Base-by-base conservation (phyloP, 1,140 invertebrate species). In the Tetramorium alpestre region DNA sequence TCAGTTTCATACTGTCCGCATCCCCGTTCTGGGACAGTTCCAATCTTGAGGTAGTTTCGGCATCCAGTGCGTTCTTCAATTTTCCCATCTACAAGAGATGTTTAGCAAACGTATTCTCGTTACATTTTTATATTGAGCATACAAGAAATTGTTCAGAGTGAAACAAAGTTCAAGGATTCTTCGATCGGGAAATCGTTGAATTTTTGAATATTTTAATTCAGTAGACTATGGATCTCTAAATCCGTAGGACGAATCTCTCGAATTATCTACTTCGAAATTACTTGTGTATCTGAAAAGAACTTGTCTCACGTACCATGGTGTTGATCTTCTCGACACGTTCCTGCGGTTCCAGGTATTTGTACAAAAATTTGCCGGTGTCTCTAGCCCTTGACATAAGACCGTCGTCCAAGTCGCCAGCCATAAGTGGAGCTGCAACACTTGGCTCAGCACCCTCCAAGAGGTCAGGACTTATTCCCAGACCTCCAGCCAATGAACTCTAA, bases 331-430 rank as follows among this genome's bases (percentile, higher is more conserved):
- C 95, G 60, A 97, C 96, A 72, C 97, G 95, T 78, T 97, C 96
- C 18, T 96, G 92, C 1, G 96, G 95, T 11, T 96, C 94, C 89
- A 97, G 94, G 87, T 96, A 95, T 44, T 96, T 95, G 92, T 97
- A 98, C 18, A 98, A 96, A 91, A 97, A 96, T 89, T 97, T 97
- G 18, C 98, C 98, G 58, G 96, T 97, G 90, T 98, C 97, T 94
- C 98, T 97, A 1, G 98, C 98, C 80, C 97, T 96, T 41, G 97
- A 97, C 94, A 98, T 97, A 87, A 98, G 96, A 87, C 96, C 96
- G 90, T 98, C 98, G 92, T 98, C 97, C 38, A 96, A 87, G 95
- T 95, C 91, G 81, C 96, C 94, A 91, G 96, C 94, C 92, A 96
- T 73, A 94, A 96, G 92, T 95, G 96, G 85, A 95, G 96, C 90